Conservation (phyloP, 1,140 invertebrate genomes). For the fruit fly (Drosophila melanogaster) region DNA sequence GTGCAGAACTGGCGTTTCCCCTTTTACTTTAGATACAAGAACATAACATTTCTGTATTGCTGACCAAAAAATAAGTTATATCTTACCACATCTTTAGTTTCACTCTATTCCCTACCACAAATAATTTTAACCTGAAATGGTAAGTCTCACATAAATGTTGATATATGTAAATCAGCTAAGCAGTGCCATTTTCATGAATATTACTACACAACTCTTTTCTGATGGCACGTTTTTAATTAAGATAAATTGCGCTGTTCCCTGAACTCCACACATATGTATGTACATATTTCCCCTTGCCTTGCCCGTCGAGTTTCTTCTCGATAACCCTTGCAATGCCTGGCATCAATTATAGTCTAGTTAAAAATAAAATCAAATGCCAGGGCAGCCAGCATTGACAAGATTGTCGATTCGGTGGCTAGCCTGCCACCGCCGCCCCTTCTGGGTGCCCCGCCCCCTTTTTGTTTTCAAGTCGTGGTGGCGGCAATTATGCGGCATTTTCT, state of each 20-base stretch:
- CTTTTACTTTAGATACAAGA: too few species aligned
- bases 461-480: conserved; percentile 49
- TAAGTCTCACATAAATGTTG: not conserved
- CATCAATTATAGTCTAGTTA: conserved; percentile 70
- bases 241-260: conserved; percentile 13
- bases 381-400: conserved; percentile 71
- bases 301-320: conserved; percentile 10
- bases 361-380: conserved; percentile 82
- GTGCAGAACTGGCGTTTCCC: too few species aligned
- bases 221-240: conserved; percentile 15
- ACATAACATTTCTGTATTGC: too few species aligned
- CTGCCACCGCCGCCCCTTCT: conserved; percentile 1
- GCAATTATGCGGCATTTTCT: conserved; percentile 81
- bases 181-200: conserved; percentile 7
- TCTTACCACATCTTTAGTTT: too few species aligned
- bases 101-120: too few species aligned
- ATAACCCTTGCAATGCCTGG: conserved; percentile 48
- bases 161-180: conserved; percentile 1
- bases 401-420: conserved; percentile 72
- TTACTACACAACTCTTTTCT: conserved; percentile 5
- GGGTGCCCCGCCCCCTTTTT: conserved; percentile 22
- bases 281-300: not conserved
- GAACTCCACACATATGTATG: conserved; percentile 23
- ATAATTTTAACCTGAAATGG: too few species aligned
- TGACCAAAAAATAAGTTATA: too few species aligned